Percentiles rank a stretch among this genome's conserved stretches.
Conservation (phyloP, 2,797 vertebrate genomes). For the Notamacropus eugenii region DNA sequence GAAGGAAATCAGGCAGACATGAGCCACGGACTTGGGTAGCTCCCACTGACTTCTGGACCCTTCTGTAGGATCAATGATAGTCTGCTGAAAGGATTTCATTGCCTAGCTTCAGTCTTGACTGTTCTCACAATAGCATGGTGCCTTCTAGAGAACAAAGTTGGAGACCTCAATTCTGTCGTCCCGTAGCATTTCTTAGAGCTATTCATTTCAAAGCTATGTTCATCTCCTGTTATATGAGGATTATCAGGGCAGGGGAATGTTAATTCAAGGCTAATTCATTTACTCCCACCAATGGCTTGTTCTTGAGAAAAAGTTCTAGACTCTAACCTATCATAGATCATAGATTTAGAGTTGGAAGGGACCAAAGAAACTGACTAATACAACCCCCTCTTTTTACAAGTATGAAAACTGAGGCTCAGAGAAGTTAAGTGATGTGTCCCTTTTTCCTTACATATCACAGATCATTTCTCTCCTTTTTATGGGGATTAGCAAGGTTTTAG, state of each 20-base stretch:
- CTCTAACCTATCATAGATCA: not conserved
- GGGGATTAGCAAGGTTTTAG: not conserved
- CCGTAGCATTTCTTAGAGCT: not conserved
- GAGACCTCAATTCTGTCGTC: not conserved
- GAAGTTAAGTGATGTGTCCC: not conserved
- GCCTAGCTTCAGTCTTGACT: not conserved
- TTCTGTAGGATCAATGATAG: not conserved
- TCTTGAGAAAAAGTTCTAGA: not conserved
- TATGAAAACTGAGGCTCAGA: not conserved
- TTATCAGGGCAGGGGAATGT: not conserved
- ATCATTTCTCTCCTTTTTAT: not conserved
- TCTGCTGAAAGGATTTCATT: not conserved
- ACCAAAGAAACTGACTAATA: not conserved
- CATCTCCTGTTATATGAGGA: not conserved
- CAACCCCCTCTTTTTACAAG: not conserved
- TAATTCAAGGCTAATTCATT: not conserved
- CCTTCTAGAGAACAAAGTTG: not conserved
- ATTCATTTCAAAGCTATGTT: not conserved
- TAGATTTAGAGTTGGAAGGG: not conserved
- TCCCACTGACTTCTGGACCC: not conserved
- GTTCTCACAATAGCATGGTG: not conserved
- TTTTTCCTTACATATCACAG: not conserved
- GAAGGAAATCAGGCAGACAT: not conserved
- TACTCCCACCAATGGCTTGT: not conserved
- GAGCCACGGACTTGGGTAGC: not conserved